Evolutionary conservation across 2,797 vertebrate genomes (phyloP).

Genomic region (Pempheris klunzingeri): DNA sequence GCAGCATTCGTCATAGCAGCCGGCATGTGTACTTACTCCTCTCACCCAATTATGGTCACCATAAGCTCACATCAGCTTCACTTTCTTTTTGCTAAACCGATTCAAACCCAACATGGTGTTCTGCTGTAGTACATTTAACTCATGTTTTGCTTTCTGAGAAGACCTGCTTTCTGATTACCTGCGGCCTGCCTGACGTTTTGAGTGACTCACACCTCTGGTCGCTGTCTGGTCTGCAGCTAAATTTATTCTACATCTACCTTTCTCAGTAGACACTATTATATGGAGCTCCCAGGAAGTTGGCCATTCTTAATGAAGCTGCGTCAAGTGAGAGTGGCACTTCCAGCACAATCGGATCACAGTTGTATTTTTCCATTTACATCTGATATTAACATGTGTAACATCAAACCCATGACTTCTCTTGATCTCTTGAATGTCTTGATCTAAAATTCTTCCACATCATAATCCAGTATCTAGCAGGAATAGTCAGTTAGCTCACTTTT

Average conservation of each 20-base stretch:
- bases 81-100: neutral
- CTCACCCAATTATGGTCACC: slow-evolving; percentile 11
- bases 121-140: slow-evolving; percentile 27
- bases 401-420: neutral
- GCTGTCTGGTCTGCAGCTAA: slow-evolving; percentile 17
- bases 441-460: neutral
- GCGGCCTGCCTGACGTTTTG: slow-evolving; percentile 37
- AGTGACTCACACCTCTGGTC: slow-evolving; percentile 47
- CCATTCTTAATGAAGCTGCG: slow-evolving; percentile 4
- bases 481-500: neutral
- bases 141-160: slow-evolving; percentile 31
- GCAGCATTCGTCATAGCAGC: slow-evolving; percentile 9
- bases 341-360: neutral
- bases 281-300: neutral
- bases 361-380: neutral
- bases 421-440: neutral
- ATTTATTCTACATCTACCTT: slow-evolving; percentile 7
- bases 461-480: neutral
- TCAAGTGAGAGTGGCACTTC: neutral
- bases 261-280: neutral
- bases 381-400: neutral
- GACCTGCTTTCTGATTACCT: slow-evolving; percentile 41
- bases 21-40: neutral
- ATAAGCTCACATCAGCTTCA: slow-evolving; percentile 7
- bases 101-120: slow-evolving; percentile 4